Evolutionary conservation across 1,140 invertebrate genomes (phyloP), one percentile per base, ranked within the genome.

Genomic region (Zaprionus inermis): DNA sequence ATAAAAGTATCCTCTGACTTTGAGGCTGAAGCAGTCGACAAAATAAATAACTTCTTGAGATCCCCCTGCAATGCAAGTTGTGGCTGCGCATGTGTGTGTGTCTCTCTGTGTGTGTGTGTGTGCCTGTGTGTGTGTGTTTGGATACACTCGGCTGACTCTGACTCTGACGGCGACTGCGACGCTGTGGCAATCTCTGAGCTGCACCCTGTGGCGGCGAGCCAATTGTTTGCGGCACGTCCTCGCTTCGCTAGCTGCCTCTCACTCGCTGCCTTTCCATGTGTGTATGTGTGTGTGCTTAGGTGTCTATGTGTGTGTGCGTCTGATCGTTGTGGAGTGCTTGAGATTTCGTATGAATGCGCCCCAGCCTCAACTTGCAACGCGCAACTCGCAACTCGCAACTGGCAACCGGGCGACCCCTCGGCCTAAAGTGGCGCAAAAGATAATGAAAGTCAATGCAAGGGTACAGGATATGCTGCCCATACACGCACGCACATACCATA

Each of bases 371-470:
- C 51, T 64, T 34, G 52, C 60, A 65, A 63, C 55, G 28, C 24
- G 34, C 46, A 65, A 63, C 55, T 28, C 34, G 34, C 57, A 49
- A 60, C 56, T 9, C n/a, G 49, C 49, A 22, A 52, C 12, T 12
- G 22, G 18, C 41, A 46, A 22, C n/a, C 22, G 11, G 57, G 22
- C 58, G 16, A 28, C 67, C 46, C 49, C 36, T 69, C 58, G 61
- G 70, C 74, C 75, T 78, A 78, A 84, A 83, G 80, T 83, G 81
- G 82, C 78, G 78, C 82, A 81, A 69, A 67, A 83, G 83, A 86
- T 86, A 86, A 88, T 86, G 83, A 86, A 88, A 88, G 83, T 86
- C 83, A 86, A 86, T 81, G 83, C 61, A 86, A 86, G 84, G 84
- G 84, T 88, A 86, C 82, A 86, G 83, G 84, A 86, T 86, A 86